Evolutionary conservation across 2,113 vertebrate species (phyloP), one percentile per base, ranked within the genome.

Genomic region (Loxodonta africana): DNA sequence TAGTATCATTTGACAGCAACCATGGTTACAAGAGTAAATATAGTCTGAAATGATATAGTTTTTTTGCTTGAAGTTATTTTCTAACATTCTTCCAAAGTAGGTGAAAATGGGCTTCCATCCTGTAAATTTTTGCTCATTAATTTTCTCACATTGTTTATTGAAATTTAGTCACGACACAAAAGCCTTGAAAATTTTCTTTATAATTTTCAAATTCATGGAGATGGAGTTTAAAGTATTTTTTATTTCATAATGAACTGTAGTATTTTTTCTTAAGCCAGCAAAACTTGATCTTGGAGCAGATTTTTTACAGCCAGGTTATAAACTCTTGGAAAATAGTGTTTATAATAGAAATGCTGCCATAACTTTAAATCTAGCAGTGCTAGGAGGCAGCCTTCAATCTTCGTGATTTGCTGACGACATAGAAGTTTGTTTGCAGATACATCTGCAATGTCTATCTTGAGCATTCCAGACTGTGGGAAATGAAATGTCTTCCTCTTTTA

Each of bases 361-460:
- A 78, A 92, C 12, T 2, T 94, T 96, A 57, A 96, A 80, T 60
- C 2, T 0, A 0, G 51, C 10, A 77, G 41, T 86, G 81, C 65
- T 71, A 4, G 7, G 14, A 95, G 83, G 41, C 28, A 83, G 84
- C 12, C n/a, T 18, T 46, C 83, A 67, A 78, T 26, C 88, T 94
- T 73, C 48, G 0, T 33, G 21, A 90, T 87, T 41, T 15, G 14
- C 14, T 87, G 88, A 90, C 67, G 26, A 44, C 48, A 28, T 0
- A 2, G 84, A 95, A 94, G 41, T 95, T 85, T 96, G 94, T 96
- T 98, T 95, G 78, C 94, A 78, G 95, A 12, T 25, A 81, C 94
- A 94, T 82, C 90, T 92, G 92, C 12, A 83, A 18, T 48, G 48
- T 0, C 67, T 96, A 90, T 94, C 17, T 33, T 92, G n/a, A 7